phyloP scores from a whole-genome alignment of 2,113 vertebrate species.

The Cheilinus undulatus region DNA sequence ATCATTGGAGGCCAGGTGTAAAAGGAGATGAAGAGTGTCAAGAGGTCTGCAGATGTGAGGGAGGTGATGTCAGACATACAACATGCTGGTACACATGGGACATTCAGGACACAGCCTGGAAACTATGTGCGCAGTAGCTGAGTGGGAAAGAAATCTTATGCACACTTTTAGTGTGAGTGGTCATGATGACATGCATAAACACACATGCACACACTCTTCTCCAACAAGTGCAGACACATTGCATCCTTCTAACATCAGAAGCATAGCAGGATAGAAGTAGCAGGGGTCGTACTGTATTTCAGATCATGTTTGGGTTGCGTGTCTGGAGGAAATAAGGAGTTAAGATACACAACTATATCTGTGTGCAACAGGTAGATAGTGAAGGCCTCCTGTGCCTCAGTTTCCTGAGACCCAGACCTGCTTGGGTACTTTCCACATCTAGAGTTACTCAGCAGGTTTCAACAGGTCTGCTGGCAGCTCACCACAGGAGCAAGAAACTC shows the following conservation, averaged over 20 bases:
- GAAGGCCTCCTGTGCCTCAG: conserved; percentile 36
- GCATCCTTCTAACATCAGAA: conserved; percentile 53
- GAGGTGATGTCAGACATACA: conserved; percentile 36
- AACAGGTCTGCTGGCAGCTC: conserved; percentile 72
- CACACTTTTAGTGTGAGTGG: conserved; percentile 41
- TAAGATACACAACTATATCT: conserved; percentile 22
- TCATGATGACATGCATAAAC: conserved; percentile 17
- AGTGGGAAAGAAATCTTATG: conserved; percentile 26
- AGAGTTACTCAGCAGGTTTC: conserved; percentile 78
- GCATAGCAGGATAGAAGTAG: conserved; percentile 43
- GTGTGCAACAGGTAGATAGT: conserved; percentile 10
- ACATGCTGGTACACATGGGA: conserved; percentile 37
- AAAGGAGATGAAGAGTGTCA: conserved; percentile 46
- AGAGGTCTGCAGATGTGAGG: conserved; percentile 62
- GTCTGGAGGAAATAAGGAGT: conserved; percentile 53
- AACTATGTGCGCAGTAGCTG: conserved; percentile 24
- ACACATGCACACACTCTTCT: background rate
- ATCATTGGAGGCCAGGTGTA: conserved; percentile 68
- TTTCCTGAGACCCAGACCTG: conserved; percentile 57
- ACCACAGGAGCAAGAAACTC: conserved; percentile 70
- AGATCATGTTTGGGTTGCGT: conserved; percentile 61
- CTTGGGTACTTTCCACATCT: conserved; percentile 81
- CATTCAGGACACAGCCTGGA: conserved; percentile 1
- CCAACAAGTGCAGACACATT: conserved; percentile 63
- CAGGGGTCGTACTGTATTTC: conserved; percentile 61